Conservation (phyloP, 2,797 vertebrate genomes). For the Tauraco hartlaubi region DNA sequence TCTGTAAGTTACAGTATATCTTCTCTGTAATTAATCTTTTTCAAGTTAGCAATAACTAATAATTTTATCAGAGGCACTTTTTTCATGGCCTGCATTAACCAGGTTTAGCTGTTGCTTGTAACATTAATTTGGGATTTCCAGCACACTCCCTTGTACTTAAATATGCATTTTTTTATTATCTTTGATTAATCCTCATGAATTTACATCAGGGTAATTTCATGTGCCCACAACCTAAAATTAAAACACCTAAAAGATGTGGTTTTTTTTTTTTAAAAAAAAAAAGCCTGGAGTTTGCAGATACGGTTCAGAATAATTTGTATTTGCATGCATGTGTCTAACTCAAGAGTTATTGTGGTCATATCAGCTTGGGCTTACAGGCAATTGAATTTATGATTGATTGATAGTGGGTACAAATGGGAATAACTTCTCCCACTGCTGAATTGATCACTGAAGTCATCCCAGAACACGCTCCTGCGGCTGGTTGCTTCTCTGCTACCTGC, state of each 20-base stretch:
- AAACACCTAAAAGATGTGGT: background rate
- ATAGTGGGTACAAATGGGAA: background rate
- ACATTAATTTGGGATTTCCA: background rate
- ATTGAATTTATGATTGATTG: background rate
- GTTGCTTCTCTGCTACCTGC: background rate
- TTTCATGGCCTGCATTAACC: background rate
- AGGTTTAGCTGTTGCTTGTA: background rate
- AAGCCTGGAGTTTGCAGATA: background rate
- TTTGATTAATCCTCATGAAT: background rate
- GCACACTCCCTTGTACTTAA: background rate
- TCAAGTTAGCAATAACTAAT: background rate
- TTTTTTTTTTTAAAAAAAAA: background rate
- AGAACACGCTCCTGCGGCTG: rapidly evolving
- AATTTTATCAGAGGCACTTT: background rate
- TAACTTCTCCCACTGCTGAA: background rate
- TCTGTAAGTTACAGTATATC: background rate
- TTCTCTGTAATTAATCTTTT: background rate
- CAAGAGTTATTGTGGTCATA: background rate
- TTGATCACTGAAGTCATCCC: background rate
- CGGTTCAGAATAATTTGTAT: background rate
- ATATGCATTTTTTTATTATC: background rate
- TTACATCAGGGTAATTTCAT: background rate
- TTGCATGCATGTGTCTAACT: background rate
- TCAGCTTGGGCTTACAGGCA: background rate
- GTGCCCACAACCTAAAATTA: background rate